Percentiles rank a stretch among this genome's conserved stretches.
Evolutionary conservation across 2,113 vertebrate genomes (phyloP).

Genomic region (Oreotrochilus melanogaster): DNA sequence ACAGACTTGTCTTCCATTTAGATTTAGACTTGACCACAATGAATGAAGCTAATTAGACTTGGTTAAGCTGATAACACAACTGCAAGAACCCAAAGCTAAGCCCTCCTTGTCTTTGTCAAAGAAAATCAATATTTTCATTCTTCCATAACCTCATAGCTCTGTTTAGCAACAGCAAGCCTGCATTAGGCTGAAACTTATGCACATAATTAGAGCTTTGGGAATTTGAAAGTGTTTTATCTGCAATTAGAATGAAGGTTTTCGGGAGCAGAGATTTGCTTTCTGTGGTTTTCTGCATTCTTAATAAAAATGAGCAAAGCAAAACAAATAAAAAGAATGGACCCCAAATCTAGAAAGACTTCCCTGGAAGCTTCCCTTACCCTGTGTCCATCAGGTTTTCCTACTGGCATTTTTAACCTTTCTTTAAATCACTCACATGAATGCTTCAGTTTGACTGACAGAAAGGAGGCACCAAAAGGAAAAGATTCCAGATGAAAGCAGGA

Average conservation of each 20-base stretch:
- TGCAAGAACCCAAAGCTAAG: conserved; percentile 20
- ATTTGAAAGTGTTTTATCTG: background rate
- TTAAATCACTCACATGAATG: background rate
- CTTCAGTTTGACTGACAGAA: background rate
- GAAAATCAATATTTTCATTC: conserved; percentile 47
- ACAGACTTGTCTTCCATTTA: background rate
- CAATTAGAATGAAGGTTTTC: conserved; percentile 5
- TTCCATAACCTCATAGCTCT: conserved; percentile 31
- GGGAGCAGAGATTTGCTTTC: background rate
- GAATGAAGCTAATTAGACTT: conserved; percentile 14
- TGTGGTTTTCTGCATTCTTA: background rate
- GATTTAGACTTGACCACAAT: background rate
- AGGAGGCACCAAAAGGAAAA: background rate
- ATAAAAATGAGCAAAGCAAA: background rate
- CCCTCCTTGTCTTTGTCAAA: conserved; percentile 15
- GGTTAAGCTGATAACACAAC: conserved; percentile 23
- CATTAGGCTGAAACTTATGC: conserved; percentile 15
- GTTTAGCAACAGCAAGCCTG: background rate
- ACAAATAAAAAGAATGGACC: background rate
- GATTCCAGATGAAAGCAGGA: background rate
- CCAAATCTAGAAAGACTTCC: background rate
- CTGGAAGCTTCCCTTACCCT: background rate
- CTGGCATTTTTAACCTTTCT: background rate
- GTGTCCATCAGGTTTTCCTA: rapidly evolving
- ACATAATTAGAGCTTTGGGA: conserved; percentile 47